phyloP scores from a whole-genome alignment of 1,140 invertebrate species.

The Drosophila mojavensis region DNA sequence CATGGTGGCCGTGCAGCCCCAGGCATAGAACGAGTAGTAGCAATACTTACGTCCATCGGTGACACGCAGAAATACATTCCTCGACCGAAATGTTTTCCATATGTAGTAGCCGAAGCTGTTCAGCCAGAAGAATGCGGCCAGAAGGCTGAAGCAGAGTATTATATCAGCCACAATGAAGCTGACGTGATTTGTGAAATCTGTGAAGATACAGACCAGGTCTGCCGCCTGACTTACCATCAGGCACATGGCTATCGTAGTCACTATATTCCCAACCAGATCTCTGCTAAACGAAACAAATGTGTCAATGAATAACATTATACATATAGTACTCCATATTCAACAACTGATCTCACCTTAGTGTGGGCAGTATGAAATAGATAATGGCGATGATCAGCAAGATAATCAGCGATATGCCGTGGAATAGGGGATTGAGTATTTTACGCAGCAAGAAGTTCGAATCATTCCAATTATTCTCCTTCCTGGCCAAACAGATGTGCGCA shows the following conservation, averaged over 20 bases:
- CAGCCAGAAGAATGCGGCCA: constrained; percentile 93
- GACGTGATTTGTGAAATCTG: constrained; percentile 90
- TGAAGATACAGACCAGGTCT: constrained; percentile 91
- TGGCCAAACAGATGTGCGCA: constrained; percentile 90
- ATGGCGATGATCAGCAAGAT: constrained; percentile 90
- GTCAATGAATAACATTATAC: constrained; percentile 7
- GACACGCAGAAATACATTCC: constrained; percentile 92
- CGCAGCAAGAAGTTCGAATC: constrained; percentile 89
- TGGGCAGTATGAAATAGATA: constrained; percentile 93
- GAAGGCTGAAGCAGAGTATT: constrained; percentile 89
- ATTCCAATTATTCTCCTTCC: constrained; percentile 88
- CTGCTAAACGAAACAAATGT: constrained; percentile 76
- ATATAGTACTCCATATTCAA: not conserved
- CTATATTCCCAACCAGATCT: constrained; percentile 92
- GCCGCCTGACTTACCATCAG: constrained; percentile 90
- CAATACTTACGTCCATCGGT: constrained; percentile 93
- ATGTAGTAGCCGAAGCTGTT: constrained; percentile 93
- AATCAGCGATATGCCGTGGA: constrained; percentile 89
- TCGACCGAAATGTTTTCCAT: constrained; percentile 93
- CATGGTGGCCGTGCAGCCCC: constrained; percentile 89
- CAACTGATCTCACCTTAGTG: constrained; percentile 85
- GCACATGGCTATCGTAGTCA: constrained; percentile 91
- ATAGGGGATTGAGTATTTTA: constrained; percentile 90
- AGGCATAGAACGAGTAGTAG: constrained; percentile 92
- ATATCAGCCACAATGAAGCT: constrained; percentile 91